Evolutionary conservation across 2,797 vertebrate species (phyloP).

Genomic region (Melanotaenia pygmaea): DNA sequence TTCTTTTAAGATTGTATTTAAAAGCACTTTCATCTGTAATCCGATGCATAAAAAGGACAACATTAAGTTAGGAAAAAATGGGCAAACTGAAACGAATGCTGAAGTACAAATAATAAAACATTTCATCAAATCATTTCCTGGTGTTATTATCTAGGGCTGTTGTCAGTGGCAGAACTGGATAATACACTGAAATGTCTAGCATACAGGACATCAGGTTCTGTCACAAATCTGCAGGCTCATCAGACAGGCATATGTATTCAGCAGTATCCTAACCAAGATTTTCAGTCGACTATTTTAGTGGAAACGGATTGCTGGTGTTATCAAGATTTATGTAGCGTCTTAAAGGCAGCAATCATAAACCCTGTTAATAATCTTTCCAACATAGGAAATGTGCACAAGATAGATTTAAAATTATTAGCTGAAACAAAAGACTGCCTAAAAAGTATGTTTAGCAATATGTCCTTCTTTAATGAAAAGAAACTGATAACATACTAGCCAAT

Average conservation of each 20-base stretch:
- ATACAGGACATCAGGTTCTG: conserved; percentile 35
- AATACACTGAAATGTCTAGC: conserved; percentile 20
- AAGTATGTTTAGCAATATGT: conserved; percentile 39
- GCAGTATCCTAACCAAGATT: conserved; percentile 52
- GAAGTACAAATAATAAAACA: conserved; percentile 26
- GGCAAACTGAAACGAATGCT: conserved; percentile 14
- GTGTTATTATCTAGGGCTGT: conserved; percentile 4
- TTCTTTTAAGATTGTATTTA: conserved; percentile 47
- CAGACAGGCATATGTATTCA: conserved; percentile 36
- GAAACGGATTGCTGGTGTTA: conserved; percentile 25
- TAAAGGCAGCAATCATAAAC: conserved; percentile 13
- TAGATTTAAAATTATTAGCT: conserved; percentile 16
- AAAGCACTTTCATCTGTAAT: conserved; percentile 21
- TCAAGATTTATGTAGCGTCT: conserved; percentile 16
- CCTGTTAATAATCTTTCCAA: background rate
- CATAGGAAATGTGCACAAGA: background rate
- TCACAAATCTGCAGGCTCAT: conserved; percentile 50
- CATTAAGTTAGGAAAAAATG: conserved; percentile 8
- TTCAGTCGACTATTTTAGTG: conserved; percentile 41
- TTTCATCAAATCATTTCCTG: background rate
- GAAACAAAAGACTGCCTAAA: conserved; percentile 36
- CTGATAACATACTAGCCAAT: conserved; percentile 54
- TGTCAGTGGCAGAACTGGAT: background rate
- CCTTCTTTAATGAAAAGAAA: conserved; percentile 42
- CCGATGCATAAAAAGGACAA: conserved; percentile 22